phyloP scores from a whole-genome alignment of 2,113 vertebrate species.

The Burhinus oedicnemus region DNA sequence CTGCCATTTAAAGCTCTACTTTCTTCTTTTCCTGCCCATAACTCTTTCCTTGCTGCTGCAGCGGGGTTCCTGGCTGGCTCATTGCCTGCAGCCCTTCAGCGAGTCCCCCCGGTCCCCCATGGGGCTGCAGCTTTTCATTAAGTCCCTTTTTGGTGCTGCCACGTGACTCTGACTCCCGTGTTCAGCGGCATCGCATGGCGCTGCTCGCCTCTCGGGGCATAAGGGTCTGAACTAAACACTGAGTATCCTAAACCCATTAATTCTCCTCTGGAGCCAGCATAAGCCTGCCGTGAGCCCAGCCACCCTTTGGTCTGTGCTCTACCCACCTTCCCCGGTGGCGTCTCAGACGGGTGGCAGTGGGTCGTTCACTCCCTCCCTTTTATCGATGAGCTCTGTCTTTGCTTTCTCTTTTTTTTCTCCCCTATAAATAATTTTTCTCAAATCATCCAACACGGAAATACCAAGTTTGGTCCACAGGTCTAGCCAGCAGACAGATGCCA shows the following conservation, averaged over 20 bases:
- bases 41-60: background rate
- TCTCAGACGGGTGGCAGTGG: background rate
- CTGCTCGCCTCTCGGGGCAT: accelerated
- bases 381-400: background rate
- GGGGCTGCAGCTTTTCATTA: background rate
- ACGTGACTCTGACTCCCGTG: background rate
- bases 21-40: background rate
- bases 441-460: background rate
- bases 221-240: background rate
- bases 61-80: background rate
- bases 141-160: background rate
- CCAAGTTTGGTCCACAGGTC: background rate
- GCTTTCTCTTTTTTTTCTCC: background rate
- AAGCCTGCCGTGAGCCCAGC: background rate
- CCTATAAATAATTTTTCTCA: background rate
- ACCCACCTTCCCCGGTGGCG: accelerated
- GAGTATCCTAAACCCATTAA: background rate
- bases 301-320: background rate
- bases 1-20: background rate
- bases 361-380: background rate
- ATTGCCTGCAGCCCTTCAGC: background rate
- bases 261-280: background rate
- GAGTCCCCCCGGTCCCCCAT: background rate
- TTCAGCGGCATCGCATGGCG: background rate
- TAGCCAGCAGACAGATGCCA: background rate